Evolutionary conservation across 2,888 invertebrate species (phyloP).

Genomic region (Imbricaverruca yamaguchii): DNA sequence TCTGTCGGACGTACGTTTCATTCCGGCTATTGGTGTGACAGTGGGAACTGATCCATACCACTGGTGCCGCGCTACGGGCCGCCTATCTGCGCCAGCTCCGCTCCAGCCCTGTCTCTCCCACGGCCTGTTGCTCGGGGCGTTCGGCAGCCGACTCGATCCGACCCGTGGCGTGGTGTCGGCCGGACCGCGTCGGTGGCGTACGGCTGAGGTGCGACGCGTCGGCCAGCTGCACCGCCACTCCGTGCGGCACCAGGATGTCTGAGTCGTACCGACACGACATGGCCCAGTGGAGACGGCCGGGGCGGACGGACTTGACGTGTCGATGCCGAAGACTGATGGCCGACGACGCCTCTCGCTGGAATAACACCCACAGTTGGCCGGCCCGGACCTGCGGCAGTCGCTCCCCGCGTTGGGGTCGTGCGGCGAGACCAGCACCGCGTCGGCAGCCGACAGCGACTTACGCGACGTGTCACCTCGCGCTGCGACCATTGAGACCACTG

Average conservation of each 20-base stretch:
- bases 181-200: not conserved
- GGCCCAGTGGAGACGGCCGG: slow-evolving; percentile 50
- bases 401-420: slow-evolving; percentile 43
- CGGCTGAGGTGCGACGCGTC: slow-evolving; percentile 13
- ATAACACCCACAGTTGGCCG: slow-evolving; percentile 58
- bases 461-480: not conserved
- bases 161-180: not conserved
- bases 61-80: slow-evolving; percentile 24
- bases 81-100: not conserved
- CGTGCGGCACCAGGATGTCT: slow-evolving; percentile 43
- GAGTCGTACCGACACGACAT: slow-evolving; percentile 47
- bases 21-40: slow-evolving; percentile 37
- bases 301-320: slow-evolving; percentile 28
- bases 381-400: slow-evolving; percentile 48
- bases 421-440: slow-evolving; percentile 56
- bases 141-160: not conserved
- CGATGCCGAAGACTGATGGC: slow-evolving; percentile 38
- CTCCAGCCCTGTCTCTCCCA: not conserved
- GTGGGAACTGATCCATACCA: slow-evolving; percentile 35
- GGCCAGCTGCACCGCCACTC: slow-evolving; percentile 32
- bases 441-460: slow-evolving; percentile 45
- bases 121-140: not conserved
- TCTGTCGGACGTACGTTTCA: slow-evolving; percentile 37
- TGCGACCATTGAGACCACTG: slow-evolving; percentile 4
- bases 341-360: slow-evolving; percentile 58